Base-by-base conservation (phyloP, 2,113 vertebrate genomes). In the Solea solea region DNA sequence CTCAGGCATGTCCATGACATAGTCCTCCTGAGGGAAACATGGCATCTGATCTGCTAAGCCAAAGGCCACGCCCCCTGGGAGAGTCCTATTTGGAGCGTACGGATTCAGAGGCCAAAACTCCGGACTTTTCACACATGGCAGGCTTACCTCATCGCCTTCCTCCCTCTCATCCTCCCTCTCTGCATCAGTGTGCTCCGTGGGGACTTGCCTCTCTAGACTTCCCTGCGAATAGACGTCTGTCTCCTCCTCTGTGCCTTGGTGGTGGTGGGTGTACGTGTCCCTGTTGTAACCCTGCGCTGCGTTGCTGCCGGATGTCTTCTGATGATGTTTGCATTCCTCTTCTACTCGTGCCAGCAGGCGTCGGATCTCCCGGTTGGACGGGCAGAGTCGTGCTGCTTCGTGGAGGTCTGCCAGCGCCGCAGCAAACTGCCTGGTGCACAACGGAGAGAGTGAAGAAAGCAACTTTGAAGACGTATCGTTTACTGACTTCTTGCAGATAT, bases 341-440 rank as follows among this genome's bases (percentile, higher is more conserved):
- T 98, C 96, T 4, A 99, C 97, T 0, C 98, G 95, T 14, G 92
- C 84, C 81, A 98, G 90, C 12, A 99, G 94, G 54, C 97, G 93
- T 53, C 92, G 93, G 84, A 99, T 96, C 91, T 99, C 98, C 71
- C 96, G 93, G 86, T 98, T 99, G 89, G 91, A 89, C n/a, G 98
- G 97, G 82, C 94, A 96, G 59, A 99, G 92, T 76, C 96, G 95
- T 49, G 95, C 85, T 3, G 98, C 97, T 86, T 99, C 98, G 2
- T 94, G 93, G 74, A 99, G 87, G 87, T 99, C 98, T 64, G 95
- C 92, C 57, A 98, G 94, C 4, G 98, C 97, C 50, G 95, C 95
- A 27, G 92, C 90, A 41, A 98, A 96, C 78, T 99, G 96, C 93
- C 98, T 98, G 81, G 44, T 34, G 16, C 83, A 88, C 50, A 56